Percentiles rank a stretch among this genome's conserved stretches.
Conservation (phyloP, 2,888 invertebrate genomes). For the Acrobasis repandana region DNA sequence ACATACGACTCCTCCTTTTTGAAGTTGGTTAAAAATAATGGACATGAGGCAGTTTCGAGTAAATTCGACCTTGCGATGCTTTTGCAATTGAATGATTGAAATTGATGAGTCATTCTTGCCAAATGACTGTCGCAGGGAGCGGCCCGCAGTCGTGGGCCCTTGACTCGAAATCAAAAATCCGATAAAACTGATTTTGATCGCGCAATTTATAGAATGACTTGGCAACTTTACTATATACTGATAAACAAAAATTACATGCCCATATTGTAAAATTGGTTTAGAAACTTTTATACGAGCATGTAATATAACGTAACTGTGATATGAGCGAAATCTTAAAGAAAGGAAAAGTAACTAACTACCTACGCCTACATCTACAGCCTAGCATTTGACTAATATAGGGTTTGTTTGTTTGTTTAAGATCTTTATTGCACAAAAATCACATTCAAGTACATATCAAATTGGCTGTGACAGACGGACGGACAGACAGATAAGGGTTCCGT, state of each 20-base stretch:
- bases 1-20: no score
- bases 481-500: no score
- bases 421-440: no score
- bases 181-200: background rate
- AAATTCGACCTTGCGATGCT: background rate
- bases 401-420: no score
- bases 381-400: no score
- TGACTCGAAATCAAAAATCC: slow-evolving; percentile 5
- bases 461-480: no score
- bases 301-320: background rate
- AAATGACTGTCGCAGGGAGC: background rate
- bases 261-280: background rate
- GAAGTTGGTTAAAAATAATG: no score
- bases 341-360: background rate
- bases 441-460: no score
- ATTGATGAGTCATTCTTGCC: slow-evolving; percentile 3
- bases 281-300: background rate
- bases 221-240: background rate
- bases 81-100: background rate
- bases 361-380: no score
- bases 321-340: background rate
- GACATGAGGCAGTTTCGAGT: no score
- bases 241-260: background rate
- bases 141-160: slow-evolving; percentile 4
- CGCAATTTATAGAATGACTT: background rate